Conservation (phyloP, 2,888 invertebrate species). For the Nudaria mundana region DNA sequence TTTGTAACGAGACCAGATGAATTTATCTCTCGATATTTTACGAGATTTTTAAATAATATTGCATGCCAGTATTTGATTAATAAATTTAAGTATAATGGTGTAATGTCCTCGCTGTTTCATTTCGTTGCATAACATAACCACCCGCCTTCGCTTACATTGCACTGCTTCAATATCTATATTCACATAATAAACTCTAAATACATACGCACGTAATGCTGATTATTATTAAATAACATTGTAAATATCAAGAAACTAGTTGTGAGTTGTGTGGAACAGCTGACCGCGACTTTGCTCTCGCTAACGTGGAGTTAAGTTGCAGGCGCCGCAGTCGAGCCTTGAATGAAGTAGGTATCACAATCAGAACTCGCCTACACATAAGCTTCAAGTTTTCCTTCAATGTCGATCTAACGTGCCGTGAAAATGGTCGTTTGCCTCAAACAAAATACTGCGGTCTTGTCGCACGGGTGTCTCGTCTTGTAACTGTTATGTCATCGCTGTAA, state of each 20-base stretch:
- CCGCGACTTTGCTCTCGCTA: conserved; percentile 3
- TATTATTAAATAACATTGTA: conserved; percentile 4
- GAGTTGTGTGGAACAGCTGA: conserved; percentile 13
- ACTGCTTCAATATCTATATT: not conserved
- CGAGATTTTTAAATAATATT: conserved; percentile 70
- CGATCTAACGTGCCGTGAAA: conserved; percentile 49
- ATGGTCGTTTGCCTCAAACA: conserved; percentile 54
- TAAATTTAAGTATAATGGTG: conserved; percentile 80
- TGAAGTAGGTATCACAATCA: conserved; percentile 17
- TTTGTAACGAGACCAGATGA: conserved; percentile 68
- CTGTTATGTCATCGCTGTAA: conserved; percentile 46
- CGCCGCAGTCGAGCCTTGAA: conserved; percentile 22
- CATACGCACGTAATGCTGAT: conserved; percentile 1
- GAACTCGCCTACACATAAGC: conserved; percentile 27
- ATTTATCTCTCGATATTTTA: conserved; percentile 73
- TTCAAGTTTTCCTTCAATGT: conserved; percentile 56
- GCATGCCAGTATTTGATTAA: conserved; percentile 75
- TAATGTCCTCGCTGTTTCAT: conserved; percentile 63
- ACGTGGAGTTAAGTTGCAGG: conserved; percentile 13
- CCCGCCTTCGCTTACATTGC: no score
- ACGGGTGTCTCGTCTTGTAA: conserved; percentile 51
- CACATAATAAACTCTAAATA: conserved; percentile 1
- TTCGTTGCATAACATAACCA: conserved; percentile 31
- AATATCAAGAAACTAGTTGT: conserved; percentile 10
- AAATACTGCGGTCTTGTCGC: conserved; percentile 52